Base-by-base conservation (phyloP, 2,113 vertebrate species). In the Leptosomus discolor region DNA sequence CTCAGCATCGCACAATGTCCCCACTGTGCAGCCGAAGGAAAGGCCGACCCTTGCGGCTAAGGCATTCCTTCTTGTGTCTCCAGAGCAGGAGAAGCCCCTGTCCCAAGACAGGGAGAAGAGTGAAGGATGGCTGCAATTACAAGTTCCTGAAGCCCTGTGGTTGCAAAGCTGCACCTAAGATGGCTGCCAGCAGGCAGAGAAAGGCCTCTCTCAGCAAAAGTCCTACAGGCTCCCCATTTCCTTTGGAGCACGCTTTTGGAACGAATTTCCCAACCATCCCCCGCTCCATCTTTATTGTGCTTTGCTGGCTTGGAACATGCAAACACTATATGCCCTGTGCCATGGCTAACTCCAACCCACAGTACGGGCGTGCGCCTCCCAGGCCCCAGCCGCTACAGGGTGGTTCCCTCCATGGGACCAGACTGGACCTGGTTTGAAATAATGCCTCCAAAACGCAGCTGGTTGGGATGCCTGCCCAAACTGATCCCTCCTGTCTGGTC, bases 391-490 rank as follows among this genome's bases (percentile, higher is more conserved):
- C 0, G 0, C 75, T 21, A 23, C 68, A 57, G 36, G 34, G 26
- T 37, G 39, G 58, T 29, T n/a, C 61, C 43, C 29, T 18, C 13
- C 19, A 9, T 11, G 11, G 43, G 29, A n/a, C 11, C 54, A 73
- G n/a, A 29, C 6, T 8, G 19, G 46, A 36, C 17, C 39, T 13
- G 30, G 14, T 30, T 29, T n/a, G 27, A 20, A 45, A 11, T 3
- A 5, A 53, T 2, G 5, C 7, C 48, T 20, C 5, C 39, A 43
- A 69, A 93, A 37, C 2, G 5, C 29, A 71, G 7, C 9, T 8
- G 15, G 1, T 5, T 34, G 0, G 2, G 18, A 18, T 32, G 22
- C 5, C 5, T 0, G 2, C 46, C 32, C 7, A 0, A 11, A 48
- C 16, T 15, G 20, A 34, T 85, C 54, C 58, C 45, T 79, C 37